Conservation (phyloP, 2,888 invertebrate species). For the Synergus gifuensis region DNA sequence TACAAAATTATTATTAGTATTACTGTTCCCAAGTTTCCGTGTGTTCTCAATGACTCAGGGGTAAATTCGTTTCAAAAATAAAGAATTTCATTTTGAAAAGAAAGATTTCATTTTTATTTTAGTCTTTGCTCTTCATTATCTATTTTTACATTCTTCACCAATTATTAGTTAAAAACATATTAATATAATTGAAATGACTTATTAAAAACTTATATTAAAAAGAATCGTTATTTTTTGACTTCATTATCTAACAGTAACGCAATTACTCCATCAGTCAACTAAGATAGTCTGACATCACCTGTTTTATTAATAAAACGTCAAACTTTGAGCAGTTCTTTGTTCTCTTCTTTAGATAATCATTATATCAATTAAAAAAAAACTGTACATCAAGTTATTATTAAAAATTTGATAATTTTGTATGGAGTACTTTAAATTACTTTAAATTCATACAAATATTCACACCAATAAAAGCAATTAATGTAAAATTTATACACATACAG, state of each 20-base stretch:
- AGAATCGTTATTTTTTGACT: neutral
- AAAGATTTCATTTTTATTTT: neutral
- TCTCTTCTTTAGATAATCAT: neutral
- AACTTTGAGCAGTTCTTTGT: neutral
- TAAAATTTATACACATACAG: neutral
- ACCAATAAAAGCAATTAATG: neutral
- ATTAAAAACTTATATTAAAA: too few relatives aligned
- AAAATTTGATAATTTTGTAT: neutral
- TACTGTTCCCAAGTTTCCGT: neutral
- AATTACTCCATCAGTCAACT: neutral
- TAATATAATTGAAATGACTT: neutral
- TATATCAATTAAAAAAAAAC: neutral
- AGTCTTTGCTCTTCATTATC: neutral
- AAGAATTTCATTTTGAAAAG: neutral
- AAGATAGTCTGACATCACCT: neutral
- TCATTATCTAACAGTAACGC: neutral
- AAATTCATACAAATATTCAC: neutral
- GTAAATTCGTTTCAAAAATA: neutral
- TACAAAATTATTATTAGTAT: neutral
- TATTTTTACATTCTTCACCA: neutral
- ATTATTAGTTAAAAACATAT: neutral
- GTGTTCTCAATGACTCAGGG: neutral
- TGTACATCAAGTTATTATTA: neutral
- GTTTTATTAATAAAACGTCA: slow-evolving; percentile 12
- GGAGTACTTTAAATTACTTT: neutral